Base-by-base conservation (phyloP, 2,888 invertebrate genomes). In the Polyommatus icarus region DNA sequence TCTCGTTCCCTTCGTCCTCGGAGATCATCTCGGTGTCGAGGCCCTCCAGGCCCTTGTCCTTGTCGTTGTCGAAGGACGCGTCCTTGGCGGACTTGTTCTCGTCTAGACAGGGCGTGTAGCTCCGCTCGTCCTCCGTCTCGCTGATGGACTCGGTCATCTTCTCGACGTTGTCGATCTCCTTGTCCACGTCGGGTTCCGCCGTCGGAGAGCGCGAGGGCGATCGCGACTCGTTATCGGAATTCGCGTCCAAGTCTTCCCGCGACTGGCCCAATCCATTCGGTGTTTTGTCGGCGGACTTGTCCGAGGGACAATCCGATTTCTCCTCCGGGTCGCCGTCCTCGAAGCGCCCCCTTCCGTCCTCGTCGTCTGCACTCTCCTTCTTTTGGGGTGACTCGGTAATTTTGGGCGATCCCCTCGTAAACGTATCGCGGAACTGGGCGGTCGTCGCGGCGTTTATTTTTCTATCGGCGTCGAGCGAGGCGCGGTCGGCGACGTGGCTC, bases 11-110 rank as follows among this genome's bases (percentile, higher is more conserved):
- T 84, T 96, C 96, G 80, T 96, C 96, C 84, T 96, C 96, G 0
- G 97, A 97, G 82, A 97, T 96, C 87, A 96, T 92, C 89, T 97
- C 97, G 0, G 97, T 97, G 83, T 96, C 96, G 81, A 97, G 94
- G 2, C 95, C 96, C 82, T 93, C 95, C 78, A 95, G 87, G 1
- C 92, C 95, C 71, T 87, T 89, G n/a, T 89, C 91, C 78, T 88
- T 89, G 54, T 89, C 90, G 1, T 85, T 84, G 78, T 91, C 93
- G 57, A 89, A 82, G 1, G 92, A 90, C 1, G 87, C 88, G 79
- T 91, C 91, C 80, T 90, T 87, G 32, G 73, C 80, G 40, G 91
- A 94, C 82, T 95, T 95, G 83, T 94, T 94, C 86, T 96, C 96
- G 87, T 96, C 96, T 77, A 96, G 92, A 82, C 96, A 96, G 0